These are phyloP conservation scores for Trachythela sp. DNA, from an alignment of 64 coral and sea anemone species.

Conservation along the genomic window DNA sequence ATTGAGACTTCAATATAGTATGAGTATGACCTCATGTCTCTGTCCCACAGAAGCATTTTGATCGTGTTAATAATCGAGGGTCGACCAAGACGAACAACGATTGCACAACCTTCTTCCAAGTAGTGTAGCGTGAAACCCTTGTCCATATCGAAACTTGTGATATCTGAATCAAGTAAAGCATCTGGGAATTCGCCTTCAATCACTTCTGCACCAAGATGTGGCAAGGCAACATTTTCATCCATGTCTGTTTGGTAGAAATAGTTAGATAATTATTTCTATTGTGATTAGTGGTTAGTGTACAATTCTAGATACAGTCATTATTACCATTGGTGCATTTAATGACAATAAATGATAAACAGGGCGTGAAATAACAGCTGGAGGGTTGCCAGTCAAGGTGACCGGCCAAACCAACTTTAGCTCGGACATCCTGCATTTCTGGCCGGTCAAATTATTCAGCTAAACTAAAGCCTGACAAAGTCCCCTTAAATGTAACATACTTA, in stretches of 20 bases:
- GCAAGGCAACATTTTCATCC: conserved; percentile 84
- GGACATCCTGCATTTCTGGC: too few relatives aligned
- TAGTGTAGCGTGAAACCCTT: conserved; percentile 82
- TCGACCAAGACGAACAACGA: conserved; percentile 70
- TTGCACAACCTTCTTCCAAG: conserved; percentile 73
- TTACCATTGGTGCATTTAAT: too few relatives aligned
- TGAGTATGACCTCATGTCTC: conserved; percentile 83
- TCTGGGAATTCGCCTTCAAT: conserved; percentile 85
- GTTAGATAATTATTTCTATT: neutral
- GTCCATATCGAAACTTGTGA: conserved; percentile 74
- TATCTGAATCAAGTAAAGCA: conserved; percentile 66
- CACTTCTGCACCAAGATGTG: conserved; percentile 74
- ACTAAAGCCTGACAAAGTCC: too few relatives aligned
- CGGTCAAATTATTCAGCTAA: too few relatives aligned
- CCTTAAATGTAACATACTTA: too few relatives aligned
- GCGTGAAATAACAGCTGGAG: neutral
- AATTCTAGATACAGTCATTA: too few relatives aligned
- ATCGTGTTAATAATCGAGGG: conserved; percentile 95
- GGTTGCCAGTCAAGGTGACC: too few relatives aligned
- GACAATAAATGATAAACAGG: too few relatives aligned
- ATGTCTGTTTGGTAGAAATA: conserved; percentile 40
- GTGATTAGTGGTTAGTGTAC: too few relatives aligned
- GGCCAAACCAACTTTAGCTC: too few relatives aligned
- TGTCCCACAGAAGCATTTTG: conserved; percentile 87
- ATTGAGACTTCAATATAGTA: conserved; percentile 96